phyloP scores from a whole-genome alignment of 1,140 invertebrate genomes.

The Latrodectus geometricus region DNA sequence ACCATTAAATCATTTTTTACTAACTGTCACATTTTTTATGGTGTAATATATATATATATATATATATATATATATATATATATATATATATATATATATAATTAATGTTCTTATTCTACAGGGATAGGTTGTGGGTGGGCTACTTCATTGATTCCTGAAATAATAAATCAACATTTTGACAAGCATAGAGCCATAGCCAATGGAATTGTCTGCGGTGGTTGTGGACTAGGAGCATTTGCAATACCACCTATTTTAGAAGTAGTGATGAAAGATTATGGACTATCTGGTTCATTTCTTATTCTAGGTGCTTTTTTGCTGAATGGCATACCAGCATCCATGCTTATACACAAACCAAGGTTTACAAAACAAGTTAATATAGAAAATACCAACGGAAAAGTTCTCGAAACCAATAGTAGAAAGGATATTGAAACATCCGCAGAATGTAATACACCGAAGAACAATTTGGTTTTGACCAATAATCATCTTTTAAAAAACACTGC shows the following conservation, averaged over 20 bases:
- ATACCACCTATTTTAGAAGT: slow-evolving; percentile 3
- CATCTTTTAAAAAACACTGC: too few relatives aligned
- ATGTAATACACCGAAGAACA: too few relatives aligned
- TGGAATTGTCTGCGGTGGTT: slow-evolving; percentile 22
- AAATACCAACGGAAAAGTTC: too few relatives aligned
- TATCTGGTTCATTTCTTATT: slow-evolving; percentile 32
- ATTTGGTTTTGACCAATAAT: too few relatives aligned
- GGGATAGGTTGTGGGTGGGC: slow-evolving; percentile 31
- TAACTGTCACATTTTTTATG: too few relatives aligned
- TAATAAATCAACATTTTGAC: slow-evolving; percentile 32
- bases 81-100: too few relatives aligned
- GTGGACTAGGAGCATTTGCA: slow-evolving; percentile 15
- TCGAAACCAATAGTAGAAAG: too few relatives aligned
- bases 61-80: too few relatives aligned
- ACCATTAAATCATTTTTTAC: too few relatives aligned
- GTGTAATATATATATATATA: too few relatives aligned
- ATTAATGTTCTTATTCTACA: neutral
- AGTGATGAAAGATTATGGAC: neutral
- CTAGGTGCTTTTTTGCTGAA: slow-evolving; percentile 3
- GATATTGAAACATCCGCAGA: too few relatives aligned
- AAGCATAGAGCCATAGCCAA: slow-evolving; percentile 25
- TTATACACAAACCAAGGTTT: neutral
- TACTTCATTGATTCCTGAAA: slow-evolving; percentile 2
- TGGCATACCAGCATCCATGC: slow-evolving; percentile 17
- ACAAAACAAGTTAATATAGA: too few relatives aligned